Evolutionary conservation across 2,797 vertebrate species (phyloP), one percentile per base, ranked within the genome.

Genomic region (Eidolon dupreanum): DNA sequence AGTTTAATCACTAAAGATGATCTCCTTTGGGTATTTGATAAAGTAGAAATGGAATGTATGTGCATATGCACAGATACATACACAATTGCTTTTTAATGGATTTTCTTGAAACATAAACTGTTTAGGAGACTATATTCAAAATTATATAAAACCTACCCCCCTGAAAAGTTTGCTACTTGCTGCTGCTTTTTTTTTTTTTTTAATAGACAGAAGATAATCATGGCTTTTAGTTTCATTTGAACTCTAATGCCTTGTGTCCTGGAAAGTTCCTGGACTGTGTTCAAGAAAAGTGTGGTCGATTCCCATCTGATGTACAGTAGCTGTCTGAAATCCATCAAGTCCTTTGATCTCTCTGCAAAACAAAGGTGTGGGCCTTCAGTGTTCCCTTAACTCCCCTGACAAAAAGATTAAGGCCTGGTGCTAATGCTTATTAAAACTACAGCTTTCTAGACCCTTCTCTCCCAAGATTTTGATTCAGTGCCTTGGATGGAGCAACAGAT

Each of bases 71-170:
- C 6, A 46, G 3, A n/a, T 6, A 75, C 15, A 57, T 38, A 74
- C 6, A 41, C 20, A 87, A 65, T 43, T 53, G 81, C 15, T 51
- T 96, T 90, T 78, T 74, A 31, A 92, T 57, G 28, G 51, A 82
- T 74, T 46, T 91, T 90, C 38, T 92, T 88, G 53, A 92, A 81
- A 84, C 59, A 46, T 68, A 17, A 70, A 78, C 2, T 28, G 0
- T 94, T 24, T 83, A 91, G 36, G 26, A 84, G 51, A 82, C 82
- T 78, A 43, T 66, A 81, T 33, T 88, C 41, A 90, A 90, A 90
- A 79, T 63, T 38, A 79, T 26, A 49, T 55, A 82, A 65, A 96
- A 65, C 3, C 4, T 8, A 53, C 33, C 12, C 16, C 1, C n/a
- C 26, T 20, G 20, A 51, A 75, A 68, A 95, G n/a, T 68, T 70